These are phyloP conservation scores for Montipora sp. DNA, from an alignment of 64 coral and sea anemone species.

Conservation along the genomic window DNA sequence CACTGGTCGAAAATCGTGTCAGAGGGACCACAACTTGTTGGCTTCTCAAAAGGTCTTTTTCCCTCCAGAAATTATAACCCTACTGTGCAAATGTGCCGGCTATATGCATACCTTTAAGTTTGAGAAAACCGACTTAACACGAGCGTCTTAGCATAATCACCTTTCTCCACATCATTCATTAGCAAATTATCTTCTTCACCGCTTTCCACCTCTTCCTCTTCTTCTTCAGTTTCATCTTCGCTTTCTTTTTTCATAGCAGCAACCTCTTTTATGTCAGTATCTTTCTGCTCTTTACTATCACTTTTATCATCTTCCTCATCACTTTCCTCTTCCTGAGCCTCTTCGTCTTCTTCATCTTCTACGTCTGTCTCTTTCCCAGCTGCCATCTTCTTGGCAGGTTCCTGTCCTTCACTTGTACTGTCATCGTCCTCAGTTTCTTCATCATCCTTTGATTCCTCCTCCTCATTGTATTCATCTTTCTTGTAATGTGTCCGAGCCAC, in stretches of 20 bases:
- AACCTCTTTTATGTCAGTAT: neutral
- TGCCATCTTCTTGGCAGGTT: neutral
- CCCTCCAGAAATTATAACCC: too few relatives aligned
- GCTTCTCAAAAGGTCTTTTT: too few relatives aligned
- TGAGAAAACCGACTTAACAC: too few relatives aligned
- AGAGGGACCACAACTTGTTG: too few relatives aligned
- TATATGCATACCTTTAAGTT: too few relatives aligned
- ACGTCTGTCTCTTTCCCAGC: neutral
- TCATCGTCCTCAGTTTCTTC: slow-evolving; percentile 3
- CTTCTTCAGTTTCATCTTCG: slow-evolving; percentile 38
- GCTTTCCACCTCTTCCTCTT: slow-evolving; percentile 28
- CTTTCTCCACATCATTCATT: slow-evolving; percentile 14
- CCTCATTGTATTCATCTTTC: neutral
- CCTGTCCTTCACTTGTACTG: neutral
- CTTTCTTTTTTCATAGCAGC: neutral
- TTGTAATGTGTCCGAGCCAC: neutral
- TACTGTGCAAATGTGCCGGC: too few relatives aligned
- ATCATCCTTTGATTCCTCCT: slow-evolving; percentile 16
- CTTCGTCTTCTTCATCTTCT: slow-evolving; percentile 20
- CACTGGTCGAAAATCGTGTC: too few relatives aligned
- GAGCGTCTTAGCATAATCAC: neutral
- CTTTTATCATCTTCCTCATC: slow-evolving; percentile 47
- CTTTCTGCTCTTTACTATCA: slow-evolving; percentile 19
- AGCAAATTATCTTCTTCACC: slow-evolving; percentile 3
- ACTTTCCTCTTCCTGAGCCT: slow-evolving; percentile 32